phyloP scores from a whole-genome alignment of 2,888 invertebrate species.

The Eugnorisma glareosa region DNA sequence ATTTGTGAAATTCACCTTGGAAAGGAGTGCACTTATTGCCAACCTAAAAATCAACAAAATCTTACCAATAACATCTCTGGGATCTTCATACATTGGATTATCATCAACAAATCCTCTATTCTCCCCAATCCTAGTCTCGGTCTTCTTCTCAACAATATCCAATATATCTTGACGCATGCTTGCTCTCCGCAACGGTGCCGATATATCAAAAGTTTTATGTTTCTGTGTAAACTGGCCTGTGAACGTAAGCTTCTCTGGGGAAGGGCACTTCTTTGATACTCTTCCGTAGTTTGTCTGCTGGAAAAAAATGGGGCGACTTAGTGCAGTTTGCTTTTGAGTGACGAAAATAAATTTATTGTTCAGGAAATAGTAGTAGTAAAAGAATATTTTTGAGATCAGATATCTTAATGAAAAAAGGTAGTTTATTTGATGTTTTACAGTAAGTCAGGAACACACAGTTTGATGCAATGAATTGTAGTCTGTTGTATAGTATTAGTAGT shows the following conservation, averaged over 20 bases:
- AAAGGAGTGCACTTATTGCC: background rate
- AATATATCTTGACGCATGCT: constrained; percentile 83
- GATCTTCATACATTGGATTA: constrained; percentile 86
- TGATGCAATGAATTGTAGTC: background rate
- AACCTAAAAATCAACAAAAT: background rate
- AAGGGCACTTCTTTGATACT: constrained; percentile 70
- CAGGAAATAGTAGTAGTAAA: background rate
- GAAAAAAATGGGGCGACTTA: constrained; percentile 17
- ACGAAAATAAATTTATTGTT: background rate
- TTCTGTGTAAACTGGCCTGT: constrained; percentile 81
- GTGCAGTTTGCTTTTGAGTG: background rate
- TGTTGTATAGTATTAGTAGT: too few species aligned
- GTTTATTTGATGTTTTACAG: background rate
- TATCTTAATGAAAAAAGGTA: background rate
- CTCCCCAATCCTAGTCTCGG: constrained; percentile 76
- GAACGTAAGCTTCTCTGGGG: constrained; percentile 77
- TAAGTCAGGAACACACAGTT: background rate
- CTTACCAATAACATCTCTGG: constrained; percentile 84
- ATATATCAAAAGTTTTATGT: constrained; percentile 77
- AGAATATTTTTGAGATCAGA: background rate
- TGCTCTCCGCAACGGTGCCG: constrained; percentile 71
- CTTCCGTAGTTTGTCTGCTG: constrained; percentile 68
- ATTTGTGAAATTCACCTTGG: background rate
- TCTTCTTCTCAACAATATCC: constrained; percentile 79
- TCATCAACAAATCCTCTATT: constrained; percentile 70